Percentiles rank a stretch among this genome's conserved stretches.
phyloP scores from a whole-genome alignment of 2,888 invertebrate species.

The Hypselothyrea guttata region DNA sequence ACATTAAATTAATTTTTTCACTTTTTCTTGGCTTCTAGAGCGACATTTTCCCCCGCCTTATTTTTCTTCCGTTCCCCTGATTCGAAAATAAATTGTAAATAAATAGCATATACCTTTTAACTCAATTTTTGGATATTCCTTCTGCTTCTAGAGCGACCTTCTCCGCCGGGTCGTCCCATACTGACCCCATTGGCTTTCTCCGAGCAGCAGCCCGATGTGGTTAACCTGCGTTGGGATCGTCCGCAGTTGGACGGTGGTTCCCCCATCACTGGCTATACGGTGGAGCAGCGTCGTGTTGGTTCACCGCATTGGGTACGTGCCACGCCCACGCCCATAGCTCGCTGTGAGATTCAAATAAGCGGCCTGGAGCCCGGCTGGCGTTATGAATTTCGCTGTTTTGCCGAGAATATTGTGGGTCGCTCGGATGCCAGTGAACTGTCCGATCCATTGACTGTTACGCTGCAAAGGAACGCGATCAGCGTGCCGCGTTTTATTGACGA shows the following conservation, averaged over 20 bases:
- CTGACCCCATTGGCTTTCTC: constrained; percentile 89
- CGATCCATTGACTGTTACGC: constrained; percentile 91
- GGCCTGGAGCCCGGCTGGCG: constrained; percentile 93
- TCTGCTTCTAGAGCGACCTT: constrained; percentile 85
- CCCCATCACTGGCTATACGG: constrained; percentile 91
- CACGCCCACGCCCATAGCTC: constrained; percentile 87
- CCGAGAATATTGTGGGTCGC: constrained; percentile 94
- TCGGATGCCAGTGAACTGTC: constrained; percentile 93
- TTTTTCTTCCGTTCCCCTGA: no score
- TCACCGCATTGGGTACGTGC: constrained; percentile 92
- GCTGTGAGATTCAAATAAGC: constrained; percentile 89
- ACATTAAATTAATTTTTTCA: no score
- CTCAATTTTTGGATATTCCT: neutral
- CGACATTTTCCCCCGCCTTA: constrained; percentile 90
- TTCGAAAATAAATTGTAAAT: no score
- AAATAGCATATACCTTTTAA: no score
- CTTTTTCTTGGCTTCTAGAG: constrained; percentile 82
- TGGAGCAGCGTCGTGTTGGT: constrained; percentile 90
- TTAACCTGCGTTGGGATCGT: constrained; percentile 91
- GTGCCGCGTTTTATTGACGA: constrained; percentile 89
- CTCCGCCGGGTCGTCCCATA: constrained; percentile 91
- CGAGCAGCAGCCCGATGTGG: constrained; percentile 90
- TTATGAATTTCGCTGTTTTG: constrained; percentile 95
- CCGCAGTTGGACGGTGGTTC: constrained; percentile 93
- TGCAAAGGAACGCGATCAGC: constrained; percentile 86